These are phyloP conservation scores for Pangasius macronema DNA, from an alignment of 2,797 vertebrate species.

Conservation along the genomic window DNA sequence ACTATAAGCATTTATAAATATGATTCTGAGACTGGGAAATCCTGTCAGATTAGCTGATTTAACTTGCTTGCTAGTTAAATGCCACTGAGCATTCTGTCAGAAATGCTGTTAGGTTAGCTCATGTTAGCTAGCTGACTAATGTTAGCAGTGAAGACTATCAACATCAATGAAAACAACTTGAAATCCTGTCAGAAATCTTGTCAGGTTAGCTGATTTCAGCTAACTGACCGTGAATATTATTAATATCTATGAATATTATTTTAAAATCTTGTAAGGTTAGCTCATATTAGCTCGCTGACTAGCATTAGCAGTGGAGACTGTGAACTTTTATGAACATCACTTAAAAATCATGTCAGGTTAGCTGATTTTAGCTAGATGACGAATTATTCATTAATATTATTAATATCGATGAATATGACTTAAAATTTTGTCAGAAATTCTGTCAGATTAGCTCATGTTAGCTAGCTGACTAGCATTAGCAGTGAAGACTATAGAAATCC, in stretches of 20 bases:
- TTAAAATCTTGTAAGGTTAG: background rate
- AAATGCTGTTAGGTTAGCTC: background rate
- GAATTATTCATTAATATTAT: background rate
- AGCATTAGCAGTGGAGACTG: background rate
- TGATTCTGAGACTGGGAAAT: too few relatives aligned
- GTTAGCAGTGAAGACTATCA: background rate
- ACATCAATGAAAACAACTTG: background rate
- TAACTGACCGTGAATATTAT: background rate
- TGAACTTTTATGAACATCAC: background rate
- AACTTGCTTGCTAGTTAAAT: too few relatives aligned
- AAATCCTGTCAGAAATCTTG: background rate
- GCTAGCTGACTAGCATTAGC: background rate
- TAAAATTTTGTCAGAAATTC: too few relatives aligned
- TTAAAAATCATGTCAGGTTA: background rate
- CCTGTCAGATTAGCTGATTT: background rate
- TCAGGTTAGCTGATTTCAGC: background rate
- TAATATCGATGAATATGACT: background rate
- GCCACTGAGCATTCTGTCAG: background rate
- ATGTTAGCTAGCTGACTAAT: background rate
- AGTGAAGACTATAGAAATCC: too few relatives aligned
- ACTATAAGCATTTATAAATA: background rate
- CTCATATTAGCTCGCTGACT: background rate
- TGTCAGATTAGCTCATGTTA: too few relatives aligned
- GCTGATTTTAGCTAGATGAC: background rate
- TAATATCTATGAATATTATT: background rate